Conservation (phyloP, 1,140 invertebrate species). For the Antheraea mylitta region DNA sequence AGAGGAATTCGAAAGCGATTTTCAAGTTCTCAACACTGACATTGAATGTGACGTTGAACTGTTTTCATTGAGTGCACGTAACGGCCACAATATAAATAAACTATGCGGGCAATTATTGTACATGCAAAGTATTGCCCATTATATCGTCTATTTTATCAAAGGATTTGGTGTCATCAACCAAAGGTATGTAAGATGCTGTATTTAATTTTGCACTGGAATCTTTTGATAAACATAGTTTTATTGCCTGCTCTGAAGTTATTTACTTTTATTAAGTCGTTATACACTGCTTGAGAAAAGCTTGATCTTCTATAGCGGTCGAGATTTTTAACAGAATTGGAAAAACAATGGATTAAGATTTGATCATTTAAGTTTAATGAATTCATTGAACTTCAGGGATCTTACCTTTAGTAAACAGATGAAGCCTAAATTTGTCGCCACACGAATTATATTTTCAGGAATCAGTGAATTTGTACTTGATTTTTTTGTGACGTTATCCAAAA, state of each 20-base stretch:
- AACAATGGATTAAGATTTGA: no score
- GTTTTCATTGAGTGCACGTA: conserved; percentile 6
- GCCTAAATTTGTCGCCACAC: no score
- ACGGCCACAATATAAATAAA: conserved; percentile 7
- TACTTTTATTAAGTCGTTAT: not conserved
- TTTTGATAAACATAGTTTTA: not conserved
- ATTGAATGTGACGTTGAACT: conserved; percentile 10
- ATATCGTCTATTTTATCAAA: not conserved
- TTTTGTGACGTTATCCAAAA: no score
- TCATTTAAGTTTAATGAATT: no score
- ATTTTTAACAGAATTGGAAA: no score
- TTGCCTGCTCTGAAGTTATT: not conserved
- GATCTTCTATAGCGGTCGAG: not conserved
- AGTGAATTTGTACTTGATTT: not conserved
- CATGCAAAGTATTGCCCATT: not conserved
- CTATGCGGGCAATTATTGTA: conserved; percentile 6
- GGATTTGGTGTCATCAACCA: not conserved
- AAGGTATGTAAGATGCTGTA: not conserved
- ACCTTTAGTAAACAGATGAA: no score
- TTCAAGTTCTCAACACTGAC: conserved; percentile 25
- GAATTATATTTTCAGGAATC: no score
- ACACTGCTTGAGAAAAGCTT: no score
- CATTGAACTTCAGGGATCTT: no score
- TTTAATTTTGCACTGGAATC: not conserved
- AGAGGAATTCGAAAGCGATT: conserved; percentile 32